These are phyloP conservation scores for Leptothorax acervorum DNA, from an alignment of 2,888 invertebrate genomes.

Conservation along the genomic window DNA sequence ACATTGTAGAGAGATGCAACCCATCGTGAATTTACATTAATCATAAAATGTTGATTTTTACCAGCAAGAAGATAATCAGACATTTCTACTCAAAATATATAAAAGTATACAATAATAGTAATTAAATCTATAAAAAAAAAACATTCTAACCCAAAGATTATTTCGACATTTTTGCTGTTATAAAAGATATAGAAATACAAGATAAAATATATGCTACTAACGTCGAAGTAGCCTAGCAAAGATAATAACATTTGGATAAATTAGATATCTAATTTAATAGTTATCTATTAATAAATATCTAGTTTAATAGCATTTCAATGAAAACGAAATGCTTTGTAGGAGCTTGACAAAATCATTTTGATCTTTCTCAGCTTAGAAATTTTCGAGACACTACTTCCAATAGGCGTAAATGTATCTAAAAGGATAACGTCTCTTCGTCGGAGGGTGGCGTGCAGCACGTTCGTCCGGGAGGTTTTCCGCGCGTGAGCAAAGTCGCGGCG, in stretches of 20 bases:
- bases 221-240: background rate
- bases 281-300: background rate
- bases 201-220: background rate
- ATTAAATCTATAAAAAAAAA: background rate
- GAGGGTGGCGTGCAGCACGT: background rate
- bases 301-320: background rate
- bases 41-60: conserved; percentile 26
- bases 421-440: conserved; percentile 1
- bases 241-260: background rate
- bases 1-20: conserved; percentile 21
- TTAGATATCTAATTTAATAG: background rate
- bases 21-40: conserved; percentile 19
- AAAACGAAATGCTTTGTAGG: background rate
- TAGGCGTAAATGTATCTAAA: background rate
- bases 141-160: background rate
- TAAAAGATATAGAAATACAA: background rate
- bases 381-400: background rate
- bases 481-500: conserved; percentile 7
- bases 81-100: conserved; percentile 4
- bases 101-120: background rate
- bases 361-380: background rate
- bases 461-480: background rate
- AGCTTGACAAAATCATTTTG: background rate
- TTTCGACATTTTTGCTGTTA: background rate
- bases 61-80: background rate